Evolutionary conservation across 2,113 vertebrate species (phyloP).

Genomic region (Casuarius casuarius): DNA sequence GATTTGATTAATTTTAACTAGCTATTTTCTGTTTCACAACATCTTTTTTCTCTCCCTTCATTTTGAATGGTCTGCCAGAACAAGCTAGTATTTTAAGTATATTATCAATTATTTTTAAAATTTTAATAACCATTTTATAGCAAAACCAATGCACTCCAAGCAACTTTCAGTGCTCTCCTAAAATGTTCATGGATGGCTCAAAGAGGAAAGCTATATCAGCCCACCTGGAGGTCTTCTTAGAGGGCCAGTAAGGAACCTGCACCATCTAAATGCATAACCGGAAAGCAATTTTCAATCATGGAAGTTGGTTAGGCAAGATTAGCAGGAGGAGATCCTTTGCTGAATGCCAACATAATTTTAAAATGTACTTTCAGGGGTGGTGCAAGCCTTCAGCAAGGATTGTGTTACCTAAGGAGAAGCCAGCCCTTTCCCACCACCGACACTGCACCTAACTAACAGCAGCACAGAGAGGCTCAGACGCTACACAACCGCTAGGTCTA

Average conservation of each 20-base stretch:
- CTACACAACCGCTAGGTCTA: background rate
- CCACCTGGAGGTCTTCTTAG: background rate
- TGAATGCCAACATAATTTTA: background rate
- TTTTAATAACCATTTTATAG: background rate
- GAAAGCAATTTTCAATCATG: background rate
- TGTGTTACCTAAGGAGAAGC: background rate
- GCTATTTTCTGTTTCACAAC: background rate
- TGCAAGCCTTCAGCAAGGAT: background rate
- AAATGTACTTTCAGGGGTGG: background rate
- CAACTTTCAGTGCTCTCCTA: background rate
- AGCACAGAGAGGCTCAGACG: background rate
- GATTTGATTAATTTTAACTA: constrained; percentile 10
- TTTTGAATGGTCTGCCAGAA: background rate
- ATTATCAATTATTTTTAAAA: background rate
- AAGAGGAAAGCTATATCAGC: background rate
- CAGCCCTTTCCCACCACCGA: background rate
- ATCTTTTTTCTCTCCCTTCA: background rate
- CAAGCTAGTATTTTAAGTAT: constrained; percentile 2
- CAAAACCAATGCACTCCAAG: background rate
- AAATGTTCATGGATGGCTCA: background rate
- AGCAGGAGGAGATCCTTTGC: background rate
- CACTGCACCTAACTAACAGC: background rate
- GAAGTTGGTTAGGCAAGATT: background rate
- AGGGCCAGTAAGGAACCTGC: background rate
- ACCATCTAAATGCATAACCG: background rate